Evolutionary conservation across 1,140 invertebrate species (phyloP).

Genomic region (Nephila pilipes): DNA sequence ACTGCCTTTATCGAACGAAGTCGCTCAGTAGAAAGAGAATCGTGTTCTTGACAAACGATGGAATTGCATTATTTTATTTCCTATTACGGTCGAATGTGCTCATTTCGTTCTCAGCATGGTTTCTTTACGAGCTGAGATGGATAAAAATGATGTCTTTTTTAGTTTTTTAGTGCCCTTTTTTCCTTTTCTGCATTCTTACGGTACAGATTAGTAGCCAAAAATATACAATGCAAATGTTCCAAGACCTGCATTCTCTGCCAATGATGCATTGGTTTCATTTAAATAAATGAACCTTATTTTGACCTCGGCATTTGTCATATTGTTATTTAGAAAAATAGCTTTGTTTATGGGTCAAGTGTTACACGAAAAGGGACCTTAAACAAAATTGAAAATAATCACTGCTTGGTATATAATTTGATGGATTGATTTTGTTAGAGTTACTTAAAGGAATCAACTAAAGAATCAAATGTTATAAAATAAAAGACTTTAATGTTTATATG

Average conservation of each 20-base stretch:
- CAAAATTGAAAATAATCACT: not conserved
- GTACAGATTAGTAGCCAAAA: not conserved
- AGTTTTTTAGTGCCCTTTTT: not conserved
- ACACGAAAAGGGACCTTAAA: not conserved
- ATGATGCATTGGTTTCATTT: not conserved
- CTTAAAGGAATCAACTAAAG: too few species aligned
- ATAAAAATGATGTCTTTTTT: not conserved
- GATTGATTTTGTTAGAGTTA: not conserved
- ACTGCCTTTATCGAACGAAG: not conserved
- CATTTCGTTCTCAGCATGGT: not conserved
- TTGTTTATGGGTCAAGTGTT: not conserved
- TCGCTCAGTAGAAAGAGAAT: not conserved
- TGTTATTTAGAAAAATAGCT: not conserved
- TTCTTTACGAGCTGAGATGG: slow-evolving; percentile 13
- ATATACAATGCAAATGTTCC: too few species aligned
- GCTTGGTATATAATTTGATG: not conserved
- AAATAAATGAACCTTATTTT: not conserved
- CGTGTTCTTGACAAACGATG: slow-evolving; percentile 21
- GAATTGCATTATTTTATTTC: slow-evolving; percentile 49
- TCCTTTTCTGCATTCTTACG: not conserved
- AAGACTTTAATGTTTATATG: too few species aligned
- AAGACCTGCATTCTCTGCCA: not conserved
- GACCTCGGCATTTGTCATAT: not conserved
- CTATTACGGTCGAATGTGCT: slow-evolving; percentile 3
- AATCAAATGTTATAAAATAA: too few species aligned